phyloP scores from a whole-genome alignment of 1,140 invertebrate genomes.

The Anoplolepis gracilipes region DNA sequence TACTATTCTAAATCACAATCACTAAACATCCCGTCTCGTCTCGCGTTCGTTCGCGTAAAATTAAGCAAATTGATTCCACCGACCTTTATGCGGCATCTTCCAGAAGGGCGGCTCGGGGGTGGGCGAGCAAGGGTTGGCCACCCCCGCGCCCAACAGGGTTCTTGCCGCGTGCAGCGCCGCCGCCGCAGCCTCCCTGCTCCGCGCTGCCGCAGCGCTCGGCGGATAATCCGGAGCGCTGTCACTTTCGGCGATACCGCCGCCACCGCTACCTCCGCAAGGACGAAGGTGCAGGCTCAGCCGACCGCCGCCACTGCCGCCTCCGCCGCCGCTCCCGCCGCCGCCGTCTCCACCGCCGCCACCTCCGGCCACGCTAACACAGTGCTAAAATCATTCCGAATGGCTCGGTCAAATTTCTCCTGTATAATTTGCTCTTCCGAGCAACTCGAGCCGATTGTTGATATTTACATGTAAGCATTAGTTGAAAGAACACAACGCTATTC shows the following conservation, averaged over 20 bases:
- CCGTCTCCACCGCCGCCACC: slow-evolving; percentile 81
- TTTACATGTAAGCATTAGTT: neutral
- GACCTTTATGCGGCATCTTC: slow-evolving; percentile 88
- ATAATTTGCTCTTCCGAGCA: neutral
- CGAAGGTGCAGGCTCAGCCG: slow-evolving; percentile 83
- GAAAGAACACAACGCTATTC: neutral
- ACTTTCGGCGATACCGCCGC: slow-evolving; percentile 82
- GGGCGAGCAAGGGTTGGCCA: slow-evolving; percentile 86
- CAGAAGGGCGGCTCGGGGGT: slow-evolving; percentile 87
- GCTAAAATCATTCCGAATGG: slow-evolving; percentile 76
- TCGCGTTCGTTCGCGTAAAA: slow-evolving; percentile 4
- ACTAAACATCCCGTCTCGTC: slow-evolving; percentile 7
- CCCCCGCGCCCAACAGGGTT: slow-evolving; percentile 87
- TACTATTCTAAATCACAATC: neutral
- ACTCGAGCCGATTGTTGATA: neutral
- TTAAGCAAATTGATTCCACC: slow-evolving; percentile 67
- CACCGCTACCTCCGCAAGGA: slow-evolving; percentile 80
- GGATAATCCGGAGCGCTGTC: slow-evolving; percentile 84
- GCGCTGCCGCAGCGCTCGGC: slow-evolving; percentile 85
- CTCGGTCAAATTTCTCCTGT: neutral
- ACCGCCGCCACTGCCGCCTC: slow-evolving; percentile 75
- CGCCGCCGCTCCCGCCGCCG: slow-evolving; percentile 73
- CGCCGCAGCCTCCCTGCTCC: slow-evolving; percentile 85
- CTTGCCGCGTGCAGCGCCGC: slow-evolving; percentile 86
- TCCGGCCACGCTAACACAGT: slow-evolving; percentile 86